Conservation (phyloP, 2,797 vertebrate genomes). For the Danio tinwini region DNA sequence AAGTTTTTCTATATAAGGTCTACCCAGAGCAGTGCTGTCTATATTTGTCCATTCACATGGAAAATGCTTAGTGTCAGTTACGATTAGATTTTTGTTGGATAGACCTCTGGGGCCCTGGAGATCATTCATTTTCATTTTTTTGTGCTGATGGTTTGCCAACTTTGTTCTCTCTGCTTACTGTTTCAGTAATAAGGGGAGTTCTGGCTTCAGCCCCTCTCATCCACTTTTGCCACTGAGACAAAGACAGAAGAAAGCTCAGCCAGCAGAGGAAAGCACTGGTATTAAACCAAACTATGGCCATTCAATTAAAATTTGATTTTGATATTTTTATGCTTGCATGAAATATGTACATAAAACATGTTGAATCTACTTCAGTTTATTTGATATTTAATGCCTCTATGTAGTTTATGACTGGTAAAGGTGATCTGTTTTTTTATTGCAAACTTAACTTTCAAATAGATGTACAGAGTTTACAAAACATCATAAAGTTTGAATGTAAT, state of each 20-base stretch:
- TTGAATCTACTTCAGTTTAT: not conserved
- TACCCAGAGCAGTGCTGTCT: constrained; percentile 19
- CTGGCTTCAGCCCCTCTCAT: constrained; percentile 89
- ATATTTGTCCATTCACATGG: constrained; percentile 48
- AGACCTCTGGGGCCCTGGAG: constrained; percentile 7
- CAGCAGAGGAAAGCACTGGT: constrained; percentile 87
- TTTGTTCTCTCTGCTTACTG: constrained; percentile 47
- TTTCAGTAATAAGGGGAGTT: constrained; percentile 85
- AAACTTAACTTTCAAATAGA: not conserved
- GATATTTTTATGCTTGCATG: not conserved
- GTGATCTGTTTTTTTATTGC: not conserved
- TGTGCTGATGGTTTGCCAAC: constrained; percentile 22
- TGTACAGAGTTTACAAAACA: not conserved
- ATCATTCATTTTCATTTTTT: constrained; percentile 29
- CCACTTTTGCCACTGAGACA: constrained; percentile 94
- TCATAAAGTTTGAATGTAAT: not conserved
- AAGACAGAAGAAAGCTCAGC: constrained; percentile 89
- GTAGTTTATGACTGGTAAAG: too few species aligned
- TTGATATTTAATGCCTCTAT: too few species aligned
- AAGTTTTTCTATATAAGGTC: constrained; percentile 7
- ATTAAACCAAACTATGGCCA: constrained; percentile 49
- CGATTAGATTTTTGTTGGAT: constrained; percentile 32
- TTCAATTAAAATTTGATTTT: not conserved
- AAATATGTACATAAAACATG: not conserved
- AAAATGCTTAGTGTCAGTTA: constrained; percentile 37